phyloP scores from a whole-genome alignment of 2,797 vertebrate genomes.

The Peromyscus eremicus region DNA sequence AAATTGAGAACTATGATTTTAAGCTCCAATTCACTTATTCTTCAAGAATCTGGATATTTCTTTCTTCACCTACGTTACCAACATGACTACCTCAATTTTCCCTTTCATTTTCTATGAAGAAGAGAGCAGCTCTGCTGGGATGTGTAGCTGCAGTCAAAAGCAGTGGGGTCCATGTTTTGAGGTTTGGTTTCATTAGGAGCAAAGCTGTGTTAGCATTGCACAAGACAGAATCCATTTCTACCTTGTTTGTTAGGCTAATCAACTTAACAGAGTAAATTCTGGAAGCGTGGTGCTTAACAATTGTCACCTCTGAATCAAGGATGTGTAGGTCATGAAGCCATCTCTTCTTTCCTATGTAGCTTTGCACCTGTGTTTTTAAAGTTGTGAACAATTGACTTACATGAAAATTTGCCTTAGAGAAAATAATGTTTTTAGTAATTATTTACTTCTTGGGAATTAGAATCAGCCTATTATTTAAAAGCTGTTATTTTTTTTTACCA shows the following conservation, averaged over 20 bases:
- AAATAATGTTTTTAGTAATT: conserved; percentile 40
- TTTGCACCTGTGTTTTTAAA: conserved; percentile 21
- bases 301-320: conserved; percentile 24
- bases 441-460: conserved; percentile 35
- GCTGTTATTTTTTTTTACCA: conserved; percentile 11
- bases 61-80: conserved; percentile 31
- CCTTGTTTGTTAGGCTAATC: conserved; percentile 24
- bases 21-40: conserved; percentile 29
- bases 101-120: conserved; percentile 37
- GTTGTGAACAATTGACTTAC: not conserved
- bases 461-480: conserved; percentile 55
- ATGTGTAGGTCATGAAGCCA: conserved; percentile 11
- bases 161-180: not conserved
- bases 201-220: not conserved
- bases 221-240: not conserved
- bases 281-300: not conserved
- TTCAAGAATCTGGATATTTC: conserved; percentile 53
- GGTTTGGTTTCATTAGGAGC: conserved; percentile 43
- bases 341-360: conserved; percentile 10
- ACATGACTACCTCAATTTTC: conserved; percentile 12
- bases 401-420: conserved; percentile 34
- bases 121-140: not conserved
- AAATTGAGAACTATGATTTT: conserved; percentile 32
- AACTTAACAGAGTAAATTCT: not conserved
- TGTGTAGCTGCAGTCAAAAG: conserved; percentile 2